A percentile compares a stretch with the other conserved stretches of the same genome.
phyloP scores from a whole-genome alignment of 2,797 vertebrate genomes.

The Ptychadena robeensis region DNA sequence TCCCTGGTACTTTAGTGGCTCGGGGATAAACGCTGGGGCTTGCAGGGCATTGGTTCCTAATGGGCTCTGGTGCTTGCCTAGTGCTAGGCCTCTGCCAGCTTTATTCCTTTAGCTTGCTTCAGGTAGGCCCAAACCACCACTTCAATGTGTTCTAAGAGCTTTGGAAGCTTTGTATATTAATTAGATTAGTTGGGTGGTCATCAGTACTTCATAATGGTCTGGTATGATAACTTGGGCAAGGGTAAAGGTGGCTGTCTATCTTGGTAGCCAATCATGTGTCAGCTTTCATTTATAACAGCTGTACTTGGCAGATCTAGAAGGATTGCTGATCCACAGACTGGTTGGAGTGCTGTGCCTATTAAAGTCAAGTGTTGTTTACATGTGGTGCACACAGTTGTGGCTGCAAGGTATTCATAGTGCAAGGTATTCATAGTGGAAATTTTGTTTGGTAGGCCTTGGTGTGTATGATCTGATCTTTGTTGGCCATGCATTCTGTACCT shows the following conservation, averaged over 20 bases:
- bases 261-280: background rate
- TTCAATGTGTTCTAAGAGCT: background rate
- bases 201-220: background rate
- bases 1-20: background rate
- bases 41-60: background rate
- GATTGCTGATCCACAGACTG: background rate
- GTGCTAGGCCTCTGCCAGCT: background rate
- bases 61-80: background rate
- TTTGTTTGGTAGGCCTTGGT: background rate
- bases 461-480: background rate
- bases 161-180: background rate
- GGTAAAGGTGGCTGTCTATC: background rate
- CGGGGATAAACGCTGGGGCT: background rate
- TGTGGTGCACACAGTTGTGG: too few relatives aligned
- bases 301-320: too few relatives aligned
- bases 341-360: background rate
- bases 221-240: background rate
- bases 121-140: background rate
- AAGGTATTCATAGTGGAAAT: too few relatives aligned
- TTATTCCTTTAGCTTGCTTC: background rate
- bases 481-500: background rate
- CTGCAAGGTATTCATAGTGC: background rate
- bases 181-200: background rate
- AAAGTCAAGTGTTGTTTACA: background rate
- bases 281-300: too few relatives aligned